Evolutionary conservation across 2,888 invertebrate species (phyloP), one percentile per base, ranked within the genome.

Genomic region (Pseudoips prasinana): DNA sequence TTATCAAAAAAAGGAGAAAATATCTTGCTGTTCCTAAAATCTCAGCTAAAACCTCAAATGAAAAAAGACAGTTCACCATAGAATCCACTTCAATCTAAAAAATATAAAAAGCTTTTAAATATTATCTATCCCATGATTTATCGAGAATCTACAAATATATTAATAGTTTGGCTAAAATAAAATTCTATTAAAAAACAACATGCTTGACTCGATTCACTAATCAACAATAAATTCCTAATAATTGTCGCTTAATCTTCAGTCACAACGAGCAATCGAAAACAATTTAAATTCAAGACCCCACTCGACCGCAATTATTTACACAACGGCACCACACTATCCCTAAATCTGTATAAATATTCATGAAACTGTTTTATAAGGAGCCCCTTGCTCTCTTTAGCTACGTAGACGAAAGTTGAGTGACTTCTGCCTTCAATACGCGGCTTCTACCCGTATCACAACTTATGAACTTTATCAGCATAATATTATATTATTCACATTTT

Each of bases 331-430:
- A 65, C 68, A 76, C 73, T 73, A 77, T 74, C 69, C 71, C 72
- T 63, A 74, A 74, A 79, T 75, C 72, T 63, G 57, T 67, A 68
- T 79, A 70, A 77, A 81, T 82, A 82, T 82, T 81, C 77, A 82
- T 80, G 73, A 68, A 65, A 59, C 63, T 63, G 72, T 64, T 76
- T 73, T 72, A 72, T 71, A 73, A 73, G 60, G 60, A 64, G 64
- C 67, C 61, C 66, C 64, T 65, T 67, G 66, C 65, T 69, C 64
- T 71, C 66, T 70, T 74, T 63, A 64, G 63, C 58, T 44, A 58
- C 60, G 64, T 58, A 66, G 70, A 73, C 66, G 64, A 68, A 71
- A 66, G 62, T 64, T 68, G 61, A 70, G 65, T 63, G 63, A 71
- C 65, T 66, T 62, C 58, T 44, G 52, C 56, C 47, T 17, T 44